Base-by-base conservation (phyloP, 2,888 invertebrate genomes). In the Dryadula phaetusa region DNA sequence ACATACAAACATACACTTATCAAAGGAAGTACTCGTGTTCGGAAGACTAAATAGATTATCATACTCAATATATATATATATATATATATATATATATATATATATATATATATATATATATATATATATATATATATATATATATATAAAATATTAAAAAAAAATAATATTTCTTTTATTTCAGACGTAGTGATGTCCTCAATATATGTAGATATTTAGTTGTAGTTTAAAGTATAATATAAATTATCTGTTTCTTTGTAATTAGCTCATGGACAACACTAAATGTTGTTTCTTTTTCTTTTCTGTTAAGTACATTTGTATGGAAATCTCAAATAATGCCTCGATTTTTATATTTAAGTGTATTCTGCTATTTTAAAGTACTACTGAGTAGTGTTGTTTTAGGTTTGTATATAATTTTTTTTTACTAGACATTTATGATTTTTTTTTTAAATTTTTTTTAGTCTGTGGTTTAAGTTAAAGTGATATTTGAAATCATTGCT, bases 311-410 rank as follows among this genome's bases (percentile, higher is more conserved):
- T 53, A 34, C 16, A 12, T 46, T 20, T 3, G 34, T 46, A 34
- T 25, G 14, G 56, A 56, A 64, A 64, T 64, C 64, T 64, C 64
- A 64, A 34, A 34, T n/a, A 47, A 32, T n/a, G 22, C 25, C 62
- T 62, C 49, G 40, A 49, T 16, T 54, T 32, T 49, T 28, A 52
- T 16, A 10, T 52, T 49, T 47, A 34, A 25, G 2, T 46, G 37
- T 6, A 49, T 54, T 47, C 14, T 10, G 1, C 14, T 22, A 20
- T 25, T 40, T 56, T n/a, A 10, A 22, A 10, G 8, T n/a, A 37
- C 56, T 40, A 56, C 56, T 40, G 5, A 25, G 40, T 56, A 40
- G 56, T 40, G 20, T 3, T 14, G 32, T 32, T 32, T 18, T 20
- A 14, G 20, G 5, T 16, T 42, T 44, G 18, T 54, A 37, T 25